Evolutionary conservation across 2,113 vertebrate species (phyloP).

Genomic region (Anser brachyrhynchus): DNA sequence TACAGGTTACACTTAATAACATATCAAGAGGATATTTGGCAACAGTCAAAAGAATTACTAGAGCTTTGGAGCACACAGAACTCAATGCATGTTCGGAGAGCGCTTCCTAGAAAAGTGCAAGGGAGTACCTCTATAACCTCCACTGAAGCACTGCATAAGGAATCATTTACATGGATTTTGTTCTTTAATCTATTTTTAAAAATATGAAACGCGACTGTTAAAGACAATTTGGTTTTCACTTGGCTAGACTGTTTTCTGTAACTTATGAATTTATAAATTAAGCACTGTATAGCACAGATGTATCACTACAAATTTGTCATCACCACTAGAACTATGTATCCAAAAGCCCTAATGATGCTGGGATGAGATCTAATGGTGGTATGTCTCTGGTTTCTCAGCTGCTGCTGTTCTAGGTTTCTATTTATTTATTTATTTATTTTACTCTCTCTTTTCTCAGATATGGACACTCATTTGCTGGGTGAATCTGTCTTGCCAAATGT

Average conservation of each 20-base stretch:
- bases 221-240: neutral
- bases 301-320: neutral
- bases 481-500: neutral
- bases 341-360: neutral
- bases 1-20: neutral
- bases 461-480: neutral
- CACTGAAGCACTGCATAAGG: neutral
- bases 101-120: neutral
- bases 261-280: neutral
- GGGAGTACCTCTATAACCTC: neutral
- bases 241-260: neutral
- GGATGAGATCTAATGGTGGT: no score
- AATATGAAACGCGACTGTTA: neutral
- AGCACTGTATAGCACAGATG: rapidly evolving
- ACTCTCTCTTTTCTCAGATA: rapidly evolving
- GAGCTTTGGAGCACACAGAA: neutral
- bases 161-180: neutral
- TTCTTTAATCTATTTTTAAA: neutral
- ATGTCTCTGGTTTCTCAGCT: neutral
- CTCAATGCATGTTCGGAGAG: neutral
- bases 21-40: neutral
- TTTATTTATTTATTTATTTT: neutral
- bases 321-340: neutral
- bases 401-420: neutral
- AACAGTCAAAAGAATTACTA: neutral